Evolutionary conservation across 2,113 vertebrate species (phyloP).

Genomic region (Dryoscopus gambensis): DNA sequence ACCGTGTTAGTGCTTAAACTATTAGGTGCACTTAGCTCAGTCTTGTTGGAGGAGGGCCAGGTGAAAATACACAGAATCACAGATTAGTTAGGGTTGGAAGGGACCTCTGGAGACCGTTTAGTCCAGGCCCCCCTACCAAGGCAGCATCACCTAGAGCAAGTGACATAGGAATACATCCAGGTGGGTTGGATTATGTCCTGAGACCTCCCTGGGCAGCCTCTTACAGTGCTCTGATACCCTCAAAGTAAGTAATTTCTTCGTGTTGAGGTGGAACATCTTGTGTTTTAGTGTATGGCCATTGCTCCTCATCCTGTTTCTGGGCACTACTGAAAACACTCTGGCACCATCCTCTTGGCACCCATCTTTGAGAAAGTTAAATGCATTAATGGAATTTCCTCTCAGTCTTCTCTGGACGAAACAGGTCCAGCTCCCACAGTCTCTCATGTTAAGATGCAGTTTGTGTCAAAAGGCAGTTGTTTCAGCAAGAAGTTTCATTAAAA

Average conservation of each 20-base stretch:
- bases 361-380: neutral
- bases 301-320: neutral
- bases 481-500: neutral
- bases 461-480: neutral
- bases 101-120: neutral
- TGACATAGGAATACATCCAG: neutral
- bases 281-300: neutral
- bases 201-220: neutral
- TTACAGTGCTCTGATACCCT: neutral
- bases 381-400: neutral
- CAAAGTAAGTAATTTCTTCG: neutral
- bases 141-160: neutral
- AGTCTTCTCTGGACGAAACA: neutral
- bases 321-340: neutral
- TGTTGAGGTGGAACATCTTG: neutral
- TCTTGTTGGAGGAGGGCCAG: neutral
- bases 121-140: neutral
- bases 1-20: fast-evolving
- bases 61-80: neutral
- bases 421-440: neutral
- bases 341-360: neutral
- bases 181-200: neutral
- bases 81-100: neutral
- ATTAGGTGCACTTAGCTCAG: neutral
- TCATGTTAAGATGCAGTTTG: fast-evolving